Evolutionary conservation across 2,888 invertebrate species (phyloP), one percentile per base, ranked within the genome.

Genomic region (Unio pictorum): DNA sequence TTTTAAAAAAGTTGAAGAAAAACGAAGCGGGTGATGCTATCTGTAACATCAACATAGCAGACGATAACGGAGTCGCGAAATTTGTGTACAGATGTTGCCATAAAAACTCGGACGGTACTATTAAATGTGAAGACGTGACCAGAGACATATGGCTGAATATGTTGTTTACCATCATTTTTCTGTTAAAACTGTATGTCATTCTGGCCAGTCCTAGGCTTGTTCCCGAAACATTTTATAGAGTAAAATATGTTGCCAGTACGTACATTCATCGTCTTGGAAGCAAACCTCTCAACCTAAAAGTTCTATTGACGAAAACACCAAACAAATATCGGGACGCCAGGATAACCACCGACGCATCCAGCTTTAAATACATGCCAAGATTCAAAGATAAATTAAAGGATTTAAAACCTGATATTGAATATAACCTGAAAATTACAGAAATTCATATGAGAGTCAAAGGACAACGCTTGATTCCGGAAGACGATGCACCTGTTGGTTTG

Each of bases 191-290:
- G 11, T n/a, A 79, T 6, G 79, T 85, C 11, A 67, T 88, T 20
- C 72, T 87, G 56, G 84, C 81, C 66, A 81, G 83, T 68, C 88
- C 87, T 0, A 67, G 81, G 59, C 74, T 83, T 30, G 66, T 87
- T 0, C 85, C 86, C 11, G 75, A 80, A 26, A 68, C 76, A 61
- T 63, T 84, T 45, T 45, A 45, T 45, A 11, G 45, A 45, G 8
- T 11, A 45, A 45, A 45, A 45, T 3, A 45, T 1, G 11, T 45
- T 11, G 45, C 45, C 11, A 45, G 11, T 45, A 45, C 8, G 11
- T 45, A 45, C 45, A 45, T 15, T 2, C 45, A 45, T 45, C 45
- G 45, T 45, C 2, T 45, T 11, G 45, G 45, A 45, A 45, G 3
- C 45, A 45, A 45, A 11, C 45, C 45, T 28, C n/a, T 69, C 11